A percentile compares a stretch with the other conserved stretches of the same genome.
phyloP scores from a whole-genome alignment of 92 coral and sea anemone genomes.

The Phenganax subtilis region DNA sequence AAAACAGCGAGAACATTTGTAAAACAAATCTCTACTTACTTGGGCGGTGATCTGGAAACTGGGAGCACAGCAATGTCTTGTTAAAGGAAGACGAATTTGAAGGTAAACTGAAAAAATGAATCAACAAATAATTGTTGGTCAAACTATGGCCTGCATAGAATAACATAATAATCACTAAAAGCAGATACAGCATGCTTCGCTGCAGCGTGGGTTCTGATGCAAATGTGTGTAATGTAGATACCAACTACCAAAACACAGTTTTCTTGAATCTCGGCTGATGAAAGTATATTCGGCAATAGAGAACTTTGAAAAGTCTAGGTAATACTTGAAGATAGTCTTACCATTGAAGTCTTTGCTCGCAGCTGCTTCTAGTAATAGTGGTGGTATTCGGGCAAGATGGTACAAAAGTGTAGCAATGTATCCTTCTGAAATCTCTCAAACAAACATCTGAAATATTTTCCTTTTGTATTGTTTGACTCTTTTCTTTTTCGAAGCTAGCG shows the following conservation, averaged over 20 bases:
- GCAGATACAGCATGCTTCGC: too few species aligned
- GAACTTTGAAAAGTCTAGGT: not conserved
- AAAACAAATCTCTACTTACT: not conserved
- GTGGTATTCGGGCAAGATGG: not conserved
- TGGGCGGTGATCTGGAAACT: slow-evolving; percentile 6
- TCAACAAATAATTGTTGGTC: not conserved
- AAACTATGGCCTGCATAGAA: too few species aligned
- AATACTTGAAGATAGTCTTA: not conserved
- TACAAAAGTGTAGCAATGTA: slow-evolving; percentile 17
- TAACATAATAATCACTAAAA: too few species aligned
- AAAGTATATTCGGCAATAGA: too few species aligned
- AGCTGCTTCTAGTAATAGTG: not conserved
- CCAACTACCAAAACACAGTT: too few species aligned
- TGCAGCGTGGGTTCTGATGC: too few species aligned
- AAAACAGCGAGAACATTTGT: not conserved
- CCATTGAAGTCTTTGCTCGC: slow-evolving; percentile 25
- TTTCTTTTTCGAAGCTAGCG: slow-evolving; percentile 17
- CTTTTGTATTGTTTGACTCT: not conserved
- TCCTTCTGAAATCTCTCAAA: slow-evolving; percentile 5
- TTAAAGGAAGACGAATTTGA: not conserved
- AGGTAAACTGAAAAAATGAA: slow-evolving; percentile 2
- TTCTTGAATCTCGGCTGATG: too few species aligned
- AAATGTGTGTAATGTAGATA: too few species aligned
- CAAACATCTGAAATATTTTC: not conserved
- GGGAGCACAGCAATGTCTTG: slow-evolving; percentile 20